phyloP scores from a whole-genome alignment of 2,888 invertebrate species.

The Julus scandinavius region DNA sequence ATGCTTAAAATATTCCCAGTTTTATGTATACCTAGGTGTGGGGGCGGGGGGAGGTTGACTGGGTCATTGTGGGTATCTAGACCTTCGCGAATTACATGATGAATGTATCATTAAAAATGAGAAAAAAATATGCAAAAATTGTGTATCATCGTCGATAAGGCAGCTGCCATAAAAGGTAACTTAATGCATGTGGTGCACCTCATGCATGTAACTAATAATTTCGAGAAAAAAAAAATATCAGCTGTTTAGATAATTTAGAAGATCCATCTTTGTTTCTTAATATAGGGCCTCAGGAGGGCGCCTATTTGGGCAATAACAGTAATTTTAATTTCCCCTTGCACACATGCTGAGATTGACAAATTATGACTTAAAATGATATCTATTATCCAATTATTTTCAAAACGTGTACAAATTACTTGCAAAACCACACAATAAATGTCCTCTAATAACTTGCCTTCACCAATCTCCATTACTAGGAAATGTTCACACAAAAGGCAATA shows the following conservation, averaged over 20 bases:
- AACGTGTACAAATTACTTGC: not conserved
- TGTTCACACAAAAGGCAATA: not conserved
- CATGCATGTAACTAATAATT: not conserved
- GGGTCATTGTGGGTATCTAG: constrained; percentile 30
- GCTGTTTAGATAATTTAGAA: not conserved
- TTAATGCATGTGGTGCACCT: not conserved
- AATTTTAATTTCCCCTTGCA: not conserved
- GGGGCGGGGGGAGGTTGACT: not conserved
- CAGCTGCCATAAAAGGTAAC: constrained; percentile 10
- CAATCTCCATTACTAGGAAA: not conserved
- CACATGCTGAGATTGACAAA: not conserved
- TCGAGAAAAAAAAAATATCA: not conserved
- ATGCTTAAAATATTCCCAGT: not conserved
- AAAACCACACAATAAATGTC: not conserved
- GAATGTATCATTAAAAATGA: constrained; percentile 13
- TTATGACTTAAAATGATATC: not conserved
- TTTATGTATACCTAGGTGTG: not conserved
- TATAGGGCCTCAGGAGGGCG: not conserved
- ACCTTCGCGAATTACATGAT: constrained; percentile 24
- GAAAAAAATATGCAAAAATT: not conserved
- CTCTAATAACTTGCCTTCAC: not conserved
- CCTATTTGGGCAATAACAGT: not conserved
- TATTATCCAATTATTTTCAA: not conserved
- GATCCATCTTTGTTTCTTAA: not conserved
- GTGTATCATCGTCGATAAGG: not conserved